These are phyloP conservation scores for Apteryx owenii DNA, from an alignment of 2,113 vertebrate genomes.

Conservation along the genomic window DNA sequence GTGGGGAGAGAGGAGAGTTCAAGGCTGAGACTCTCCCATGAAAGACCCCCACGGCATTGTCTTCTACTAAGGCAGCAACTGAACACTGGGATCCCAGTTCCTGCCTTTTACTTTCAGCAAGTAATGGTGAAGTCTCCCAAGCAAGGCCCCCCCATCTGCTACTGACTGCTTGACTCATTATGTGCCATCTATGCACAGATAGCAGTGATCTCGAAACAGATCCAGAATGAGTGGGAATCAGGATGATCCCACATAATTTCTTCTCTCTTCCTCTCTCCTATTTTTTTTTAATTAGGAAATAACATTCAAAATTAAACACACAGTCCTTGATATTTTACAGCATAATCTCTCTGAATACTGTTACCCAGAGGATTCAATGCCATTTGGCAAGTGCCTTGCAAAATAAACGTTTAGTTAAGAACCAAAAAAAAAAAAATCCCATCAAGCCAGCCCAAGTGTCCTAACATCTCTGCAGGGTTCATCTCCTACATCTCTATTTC, in stretches of 20 bases:
- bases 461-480: neutral
- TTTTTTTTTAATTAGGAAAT: neutral
- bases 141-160: neutral
- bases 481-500: neutral
- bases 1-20: neutral
- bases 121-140: neutral
- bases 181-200: neutral
- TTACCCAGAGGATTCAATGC: neutral
- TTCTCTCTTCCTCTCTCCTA: neutral
- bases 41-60: fast-evolving
- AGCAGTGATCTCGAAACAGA: neutral
- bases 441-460: neutral
- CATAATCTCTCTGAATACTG: neutral
- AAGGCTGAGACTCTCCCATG: neutral
- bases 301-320: neutral
- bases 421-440: too few species aligned
- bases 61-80: too few species aligned
- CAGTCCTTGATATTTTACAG: neutral
- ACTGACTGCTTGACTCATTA: neutral
- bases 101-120: neutral
- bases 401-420: neutral
- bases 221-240: neutral
- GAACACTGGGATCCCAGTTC: neutral
- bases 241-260: neutral
- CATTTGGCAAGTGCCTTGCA: neutral